These are phyloP conservation scores for Porites cylindrica DNA, from an alignment of 92 coral and sea anemone genomes.

Conservation along the genomic window DNA sequence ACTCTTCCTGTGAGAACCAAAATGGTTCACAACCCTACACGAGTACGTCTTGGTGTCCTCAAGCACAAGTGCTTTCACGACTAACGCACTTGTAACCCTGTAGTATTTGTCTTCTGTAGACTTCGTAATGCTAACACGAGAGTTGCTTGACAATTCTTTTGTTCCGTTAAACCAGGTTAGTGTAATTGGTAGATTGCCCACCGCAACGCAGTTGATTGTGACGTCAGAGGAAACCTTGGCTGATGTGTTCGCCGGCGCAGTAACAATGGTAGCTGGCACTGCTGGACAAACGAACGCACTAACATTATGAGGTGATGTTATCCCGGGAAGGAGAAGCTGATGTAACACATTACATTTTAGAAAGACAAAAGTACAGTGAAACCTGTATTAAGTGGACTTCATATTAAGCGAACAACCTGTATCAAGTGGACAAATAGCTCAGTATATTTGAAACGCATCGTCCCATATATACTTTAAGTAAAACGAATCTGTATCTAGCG, in stretches of 20 bases:
- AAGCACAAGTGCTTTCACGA: constrained; percentile 63
- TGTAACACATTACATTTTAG: too few species aligned
- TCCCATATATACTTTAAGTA: too few species aligned
- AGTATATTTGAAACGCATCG: too few species aligned
- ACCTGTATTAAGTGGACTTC: too few species aligned
- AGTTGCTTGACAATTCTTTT: constrained; percentile 45
- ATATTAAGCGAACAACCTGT: too few species aligned
- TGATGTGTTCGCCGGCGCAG: constrained; percentile 73
- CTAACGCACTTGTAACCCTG: constrained; percentile 76
- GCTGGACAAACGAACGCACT: constrained; percentile 68
- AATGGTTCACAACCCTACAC: constrained; percentile 80
- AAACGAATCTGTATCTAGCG: too few species aligned
- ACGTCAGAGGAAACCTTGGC: constrained; percentile 63
- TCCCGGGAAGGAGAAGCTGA: too few species aligned
- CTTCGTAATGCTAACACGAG: constrained; percentile 52
- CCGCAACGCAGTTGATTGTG: constrained; percentile 78
- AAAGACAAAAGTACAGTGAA: too few species aligned
- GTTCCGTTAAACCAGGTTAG: constrained; percentile 79
- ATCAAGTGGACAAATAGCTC: too few species aligned
- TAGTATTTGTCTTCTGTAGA: constrained; percentile 25
- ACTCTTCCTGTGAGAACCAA: constrained; percentile 72
- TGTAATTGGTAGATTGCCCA: constrained; percentile 83
- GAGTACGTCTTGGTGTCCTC: constrained; percentile 82
- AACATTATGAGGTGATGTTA: too few species aligned
- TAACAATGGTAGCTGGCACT: constrained; percentile 88